Conservation (phyloP, 64 coral and sea anemone genomes). For the Stylophora pistillata region DNA sequence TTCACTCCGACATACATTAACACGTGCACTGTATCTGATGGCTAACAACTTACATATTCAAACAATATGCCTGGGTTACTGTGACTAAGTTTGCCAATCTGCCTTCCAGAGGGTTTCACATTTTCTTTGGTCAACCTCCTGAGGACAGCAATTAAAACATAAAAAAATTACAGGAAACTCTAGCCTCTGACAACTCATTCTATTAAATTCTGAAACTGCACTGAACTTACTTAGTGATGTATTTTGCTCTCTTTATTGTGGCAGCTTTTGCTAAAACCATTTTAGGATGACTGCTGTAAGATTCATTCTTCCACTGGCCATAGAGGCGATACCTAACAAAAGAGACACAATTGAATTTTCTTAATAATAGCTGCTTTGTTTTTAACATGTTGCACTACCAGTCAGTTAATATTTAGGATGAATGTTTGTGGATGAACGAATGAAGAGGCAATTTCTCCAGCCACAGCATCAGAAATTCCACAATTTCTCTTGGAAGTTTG, state of each 20-base stretch:
- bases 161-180: neutral
- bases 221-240: constrained; percentile 94
- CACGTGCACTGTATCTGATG: neutral
- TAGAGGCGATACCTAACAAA: constrained; percentile 88
- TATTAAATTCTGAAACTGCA: neutral
- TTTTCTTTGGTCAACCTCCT: constrained; percentile 97
- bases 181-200: neutral
- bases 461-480: constrained; percentile 74
- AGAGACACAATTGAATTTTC: neutral
- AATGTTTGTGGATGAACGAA: constrained; percentile 88
- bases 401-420: neutral
- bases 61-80: constrained; percentile 99
- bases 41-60: constrained; percentile 91
- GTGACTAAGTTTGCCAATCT: constrained; percentile 99
- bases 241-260: constrained; percentile 97
- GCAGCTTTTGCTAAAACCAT: constrained; percentile 87
- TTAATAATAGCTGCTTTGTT: too few species aligned
- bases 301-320: constrained; percentile 99
- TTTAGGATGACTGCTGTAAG: constrained; percentile 72
- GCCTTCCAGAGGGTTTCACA: constrained; percentile 97
- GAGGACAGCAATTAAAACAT: neutral
- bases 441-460: constrained; percentile 27
- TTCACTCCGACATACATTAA: too few species aligned
- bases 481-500: constrained; percentile 26
- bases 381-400: neutral